phyloP scores from a whole-genome alignment of 2,888 invertebrate species.

The Cantharis rufa region DNA sequence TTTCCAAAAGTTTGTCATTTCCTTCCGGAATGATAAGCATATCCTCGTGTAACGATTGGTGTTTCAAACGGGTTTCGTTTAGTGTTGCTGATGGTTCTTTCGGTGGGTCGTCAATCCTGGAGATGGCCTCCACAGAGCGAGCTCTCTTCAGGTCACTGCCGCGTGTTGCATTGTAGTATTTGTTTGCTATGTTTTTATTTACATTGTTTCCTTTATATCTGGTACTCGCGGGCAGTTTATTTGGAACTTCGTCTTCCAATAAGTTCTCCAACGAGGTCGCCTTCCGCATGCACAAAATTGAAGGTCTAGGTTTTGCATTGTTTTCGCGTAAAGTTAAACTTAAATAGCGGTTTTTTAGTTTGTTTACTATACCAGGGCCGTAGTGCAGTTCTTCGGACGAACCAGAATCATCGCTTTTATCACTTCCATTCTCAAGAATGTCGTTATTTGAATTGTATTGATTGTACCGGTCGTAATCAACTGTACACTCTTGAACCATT shows the following conservation, averaged over 20 bases:
- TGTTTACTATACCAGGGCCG: conserved; percentile 90
- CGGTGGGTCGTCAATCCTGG: conserved; percentile 62
- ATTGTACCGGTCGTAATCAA: conserved; percentile 33
- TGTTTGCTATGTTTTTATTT: conserved; percentile 45
- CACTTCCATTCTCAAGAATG: conserved; percentile 41
- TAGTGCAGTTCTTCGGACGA: conserved; percentile 81
- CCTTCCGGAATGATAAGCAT: conserved; percentile 54
- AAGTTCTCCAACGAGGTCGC: conserved; percentile 85
- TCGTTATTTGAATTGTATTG: conserved; percentile 36
- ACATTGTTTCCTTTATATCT: conserved; percentile 43
- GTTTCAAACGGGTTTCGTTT: conserved; percentile 39
- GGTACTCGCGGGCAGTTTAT: conserved; percentile 37
- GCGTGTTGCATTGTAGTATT: conserved; percentile 59
- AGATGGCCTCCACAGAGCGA: conserved; percentile 82
- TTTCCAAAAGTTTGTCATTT: conserved; percentile 42
- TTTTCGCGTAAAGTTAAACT: conserved; percentile 82
- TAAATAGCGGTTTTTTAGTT: conserved; percentile 83
- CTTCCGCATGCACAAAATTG: conserved; percentile 71
- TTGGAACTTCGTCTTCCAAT: conserved; percentile 66
- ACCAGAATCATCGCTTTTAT: conserved; percentile 56
- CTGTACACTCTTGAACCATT: conserved; percentile 59
- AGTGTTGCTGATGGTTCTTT: conserved; percentile 19
- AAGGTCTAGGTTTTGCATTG: conserved; percentile 65
- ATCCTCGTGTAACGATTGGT: conserved; percentile 58
- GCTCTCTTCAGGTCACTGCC: conserved; percentile 78